phyloP scores from a whole-genome alignment of 2,113 vertebrate genomes.

The Indri indri region DNA sequence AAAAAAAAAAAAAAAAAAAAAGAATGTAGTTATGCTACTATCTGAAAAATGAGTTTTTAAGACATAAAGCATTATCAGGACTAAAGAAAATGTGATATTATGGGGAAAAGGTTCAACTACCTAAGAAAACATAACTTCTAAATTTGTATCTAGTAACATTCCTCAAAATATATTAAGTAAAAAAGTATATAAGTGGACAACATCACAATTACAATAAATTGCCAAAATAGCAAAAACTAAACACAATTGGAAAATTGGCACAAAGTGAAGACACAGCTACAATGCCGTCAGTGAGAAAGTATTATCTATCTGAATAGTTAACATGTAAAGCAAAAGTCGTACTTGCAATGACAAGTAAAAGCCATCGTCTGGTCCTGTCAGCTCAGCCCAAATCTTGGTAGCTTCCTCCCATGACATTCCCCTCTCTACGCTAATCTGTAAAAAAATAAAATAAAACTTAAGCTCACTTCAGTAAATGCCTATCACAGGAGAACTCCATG shows the following conservation, averaged over 20 bases:
- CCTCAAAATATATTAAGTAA: background rate
- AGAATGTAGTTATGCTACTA: background rate
- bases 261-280: background rate
- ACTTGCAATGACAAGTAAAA: slow-evolving; percentile 96
- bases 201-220: background rate
- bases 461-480: background rate
- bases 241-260: background rate
- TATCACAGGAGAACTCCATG: background rate
- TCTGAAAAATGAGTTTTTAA: background rate
- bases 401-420: slow-evolving; percentile 99
- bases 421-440: slow-evolving; percentile 95
- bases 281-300: background rate
- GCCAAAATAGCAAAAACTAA: background rate
- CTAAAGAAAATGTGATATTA: background rate
- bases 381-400: slow-evolving; percentile 96
- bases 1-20: no score
- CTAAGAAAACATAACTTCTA: background rate
- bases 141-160: background rate
- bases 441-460: slow-evolving; percentile 20
- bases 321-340: background rate
- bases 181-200: background rate
- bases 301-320: background rate
- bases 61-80: background rate
- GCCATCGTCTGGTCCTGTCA: slow-evolving; percentile 95
- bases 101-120: background rate